These are phyloP conservation scores for Galaxias olidus DNA, from an alignment of 2,797 vertebrate species.

Conservation along the genomic window DNA sequence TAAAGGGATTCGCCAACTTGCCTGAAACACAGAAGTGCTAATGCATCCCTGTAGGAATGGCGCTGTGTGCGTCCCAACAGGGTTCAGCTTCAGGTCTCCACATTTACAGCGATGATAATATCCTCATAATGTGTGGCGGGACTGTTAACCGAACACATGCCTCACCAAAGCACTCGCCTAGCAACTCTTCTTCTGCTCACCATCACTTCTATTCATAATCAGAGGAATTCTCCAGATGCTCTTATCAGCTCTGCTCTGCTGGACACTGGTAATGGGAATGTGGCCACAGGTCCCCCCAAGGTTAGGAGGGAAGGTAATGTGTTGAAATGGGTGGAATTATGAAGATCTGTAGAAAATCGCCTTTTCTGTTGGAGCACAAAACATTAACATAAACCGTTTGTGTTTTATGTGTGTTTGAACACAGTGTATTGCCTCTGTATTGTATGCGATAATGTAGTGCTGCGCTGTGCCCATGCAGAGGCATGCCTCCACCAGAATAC, in stretches of 20 bases:
- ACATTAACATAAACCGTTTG: not conserved
- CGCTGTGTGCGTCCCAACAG: not conserved
- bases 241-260: not conserved
- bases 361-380: too few relatives aligned
- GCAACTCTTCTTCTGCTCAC: not conserved
- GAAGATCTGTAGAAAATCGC: too few relatives aligned
- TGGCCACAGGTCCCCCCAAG: not conserved
- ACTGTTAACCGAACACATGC: not conserved
- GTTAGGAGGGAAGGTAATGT: not conserved
- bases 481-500: slow-evolving; percentile 44
- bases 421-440: slow-evolving; percentile 11
- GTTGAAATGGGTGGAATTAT: too few relatives aligned
- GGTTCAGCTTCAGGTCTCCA: not conserved
- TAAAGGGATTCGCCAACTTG: too few relatives aligned
- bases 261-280: not conserved
- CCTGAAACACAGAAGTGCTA: too few relatives aligned
- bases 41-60: too few relatives aligned
- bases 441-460: slow-evolving; percentile 52
- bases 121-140: not conserved
- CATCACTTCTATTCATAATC: not conserved
- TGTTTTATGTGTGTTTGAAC: slow-evolving; percentile 7
- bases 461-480: slow-evolving; percentile 46
- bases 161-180: not conserved
- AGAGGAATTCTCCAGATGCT: too few relatives aligned
- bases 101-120: not conserved